Percentiles rank a stretch among this genome's conserved stretches.
Evolutionary conservation across 2,888 invertebrate species (phyloP).

Genomic region (Harpalus rufipes): DNA sequence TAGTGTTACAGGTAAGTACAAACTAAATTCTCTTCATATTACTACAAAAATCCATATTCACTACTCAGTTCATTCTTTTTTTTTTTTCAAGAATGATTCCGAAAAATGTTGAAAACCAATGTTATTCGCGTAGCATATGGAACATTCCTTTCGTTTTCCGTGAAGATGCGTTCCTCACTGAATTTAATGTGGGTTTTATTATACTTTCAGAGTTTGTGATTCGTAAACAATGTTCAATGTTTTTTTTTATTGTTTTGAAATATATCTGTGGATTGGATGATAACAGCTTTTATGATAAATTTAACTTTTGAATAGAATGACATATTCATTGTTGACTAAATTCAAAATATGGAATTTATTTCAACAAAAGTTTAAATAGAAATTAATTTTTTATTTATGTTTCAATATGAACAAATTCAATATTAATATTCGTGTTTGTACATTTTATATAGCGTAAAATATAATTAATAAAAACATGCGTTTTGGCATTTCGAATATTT

Average conservation of each 20-base stretch:
- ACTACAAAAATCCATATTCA: neutral
- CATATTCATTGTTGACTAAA: neutral
- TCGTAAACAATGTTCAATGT: conserved; percentile 30
- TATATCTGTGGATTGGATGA: conserved; percentile 43
- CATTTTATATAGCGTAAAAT: neutral
- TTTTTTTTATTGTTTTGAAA: conserved; percentile 32
- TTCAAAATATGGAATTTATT: too few relatives aligned
- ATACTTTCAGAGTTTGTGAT: conserved; percentile 40
- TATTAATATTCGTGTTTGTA: neutral
- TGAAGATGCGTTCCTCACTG: conserved; percentile 28
- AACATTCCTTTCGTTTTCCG: neutral
- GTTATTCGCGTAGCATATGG: neutral
- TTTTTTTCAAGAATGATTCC: neutral
- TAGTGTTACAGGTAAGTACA: neutral
- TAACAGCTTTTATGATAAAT: conserved; percentile 29
- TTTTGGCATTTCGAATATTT: neutral
- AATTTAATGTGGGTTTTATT: conserved; percentile 46
- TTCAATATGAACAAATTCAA: neutral
- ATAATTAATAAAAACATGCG: neutral
- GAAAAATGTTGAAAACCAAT: conserved; percentile 9
- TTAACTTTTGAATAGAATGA: neutral
- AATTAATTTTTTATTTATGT: neutral
- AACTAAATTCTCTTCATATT: neutral
- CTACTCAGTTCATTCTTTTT: too few relatives aligned
- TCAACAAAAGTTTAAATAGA: too few relatives aligned